phyloP scores from a whole-genome alignment of 1,140 invertebrate species.

The Polypedilum vanderplanki region DNA sequence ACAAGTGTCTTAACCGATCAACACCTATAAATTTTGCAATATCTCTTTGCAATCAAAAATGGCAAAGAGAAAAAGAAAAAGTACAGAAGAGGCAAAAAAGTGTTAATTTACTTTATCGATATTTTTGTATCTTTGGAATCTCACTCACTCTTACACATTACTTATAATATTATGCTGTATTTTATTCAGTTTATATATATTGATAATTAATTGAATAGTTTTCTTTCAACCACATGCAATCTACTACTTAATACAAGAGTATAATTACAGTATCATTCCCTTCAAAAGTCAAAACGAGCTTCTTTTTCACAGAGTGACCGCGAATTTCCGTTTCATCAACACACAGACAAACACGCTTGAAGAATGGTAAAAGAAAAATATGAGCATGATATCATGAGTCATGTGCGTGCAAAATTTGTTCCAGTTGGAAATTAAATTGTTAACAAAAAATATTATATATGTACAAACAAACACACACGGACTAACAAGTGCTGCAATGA shows the following conservation, averaged over 20 bases:
- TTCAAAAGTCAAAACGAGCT: neutral
- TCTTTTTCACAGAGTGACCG: neutral
- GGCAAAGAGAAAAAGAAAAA: neutral
- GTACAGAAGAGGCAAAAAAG: neutral
- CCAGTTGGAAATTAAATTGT: slow-evolving; percentile 27
- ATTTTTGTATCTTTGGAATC: slow-evolving; percentile 8
- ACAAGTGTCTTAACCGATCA: neutral
- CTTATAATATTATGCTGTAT: too few relatives aligned
- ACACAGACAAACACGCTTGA: neutral
- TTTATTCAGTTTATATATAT: neutral
- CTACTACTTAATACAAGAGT: neutral
- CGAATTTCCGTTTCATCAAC: slow-evolving; percentile 17
- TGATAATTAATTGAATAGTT: slow-evolving; percentile 19
- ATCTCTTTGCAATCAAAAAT: slow-evolving; percentile 15
- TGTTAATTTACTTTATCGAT: slow-evolving; percentile 9
- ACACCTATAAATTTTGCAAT: slow-evolving; percentile 26
- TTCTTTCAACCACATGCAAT: neutral
- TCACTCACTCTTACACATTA: neutral
- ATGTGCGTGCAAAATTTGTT: slow-evolving; percentile 29
- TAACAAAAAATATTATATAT: neutral
- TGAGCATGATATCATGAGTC: neutral
- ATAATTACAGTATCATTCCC: slow-evolving; percentile 18
- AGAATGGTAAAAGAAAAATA: neutral
- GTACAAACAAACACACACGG: neutral
- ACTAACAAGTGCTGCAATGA: neutral